Percentiles rank a stretch among this genome's conserved stretches.
Evolutionary conservation across 2,113 vertebrate species (phyloP).

Genomic region (Elgaria multicarinata): DNA sequence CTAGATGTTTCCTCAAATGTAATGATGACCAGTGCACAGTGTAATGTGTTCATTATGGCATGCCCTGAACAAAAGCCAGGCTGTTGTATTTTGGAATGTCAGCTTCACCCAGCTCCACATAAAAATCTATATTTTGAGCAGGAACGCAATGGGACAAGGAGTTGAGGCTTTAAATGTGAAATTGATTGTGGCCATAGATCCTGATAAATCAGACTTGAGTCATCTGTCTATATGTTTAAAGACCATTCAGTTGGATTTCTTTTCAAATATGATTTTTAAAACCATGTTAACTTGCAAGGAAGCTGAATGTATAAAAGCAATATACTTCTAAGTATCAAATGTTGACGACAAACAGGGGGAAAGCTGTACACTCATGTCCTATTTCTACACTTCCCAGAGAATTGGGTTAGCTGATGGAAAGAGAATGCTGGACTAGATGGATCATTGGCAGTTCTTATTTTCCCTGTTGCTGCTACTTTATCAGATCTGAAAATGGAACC

Average conservation of each 20-base stretch:
- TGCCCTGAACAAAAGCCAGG: too few species aligned
- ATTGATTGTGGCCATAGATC: too few species aligned
- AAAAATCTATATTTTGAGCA: too few species aligned
- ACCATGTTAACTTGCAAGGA: background rate
- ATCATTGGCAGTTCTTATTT: slow-evolving; percentile 1
- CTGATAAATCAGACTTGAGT: background rate
- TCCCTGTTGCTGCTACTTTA: slow-evolving; percentile 27
- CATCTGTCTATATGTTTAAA: background rate
- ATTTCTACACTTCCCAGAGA: background rate
- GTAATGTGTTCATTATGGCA: too few species aligned
- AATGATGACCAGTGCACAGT: background rate
- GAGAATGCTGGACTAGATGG: background rate
- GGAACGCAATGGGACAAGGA: too few species aligned
- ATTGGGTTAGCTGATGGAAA: background rate
- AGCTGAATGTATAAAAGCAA: background rate
- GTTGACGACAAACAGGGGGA: background rate
- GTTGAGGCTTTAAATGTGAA: too few species aligned
- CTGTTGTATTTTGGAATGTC: too few species aligned
- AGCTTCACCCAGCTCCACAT: too few species aligned
- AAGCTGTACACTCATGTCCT: too few species aligned
- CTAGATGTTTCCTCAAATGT: too few species aligned
- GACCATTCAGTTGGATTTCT: background rate
- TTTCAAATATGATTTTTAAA: background rate
- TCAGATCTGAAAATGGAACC: slow-evolving; percentile 40
- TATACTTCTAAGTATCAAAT: background rate